These are phyloP conservation scores for Hippopotamus amphibius DNA, from an alignment of 2,113 vertebrate genomes.

Conservation along the genomic window DNA sequence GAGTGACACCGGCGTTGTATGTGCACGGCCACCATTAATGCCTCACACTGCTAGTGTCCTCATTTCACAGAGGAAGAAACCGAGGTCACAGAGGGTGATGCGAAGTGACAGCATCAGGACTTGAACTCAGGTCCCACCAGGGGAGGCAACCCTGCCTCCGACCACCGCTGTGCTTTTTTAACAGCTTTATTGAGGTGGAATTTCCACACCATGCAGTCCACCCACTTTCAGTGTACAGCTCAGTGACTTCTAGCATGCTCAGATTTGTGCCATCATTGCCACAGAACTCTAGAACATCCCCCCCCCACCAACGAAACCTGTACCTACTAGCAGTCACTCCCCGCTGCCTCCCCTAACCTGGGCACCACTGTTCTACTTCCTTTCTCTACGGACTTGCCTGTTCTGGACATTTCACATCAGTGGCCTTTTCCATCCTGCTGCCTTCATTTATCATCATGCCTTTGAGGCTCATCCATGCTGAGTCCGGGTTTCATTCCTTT, in stretches of 20 bases:
- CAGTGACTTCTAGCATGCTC: background rate
- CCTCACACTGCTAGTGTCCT: rapidly evolving
- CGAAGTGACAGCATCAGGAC: background rate
- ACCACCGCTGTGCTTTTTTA: background rate
- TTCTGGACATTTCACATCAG: rapidly evolving
- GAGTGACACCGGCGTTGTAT: background rate
- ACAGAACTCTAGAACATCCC: too few species aligned
- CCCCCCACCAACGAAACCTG: background rate
- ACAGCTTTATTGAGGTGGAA: background rate
- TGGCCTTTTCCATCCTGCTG: background rate
- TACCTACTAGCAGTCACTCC: background rate
- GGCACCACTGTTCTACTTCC: too few species aligned
- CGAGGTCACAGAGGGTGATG: background rate
- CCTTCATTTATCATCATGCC: too few species aligned
- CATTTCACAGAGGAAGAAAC: background rate
- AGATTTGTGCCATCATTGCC: too few species aligned
- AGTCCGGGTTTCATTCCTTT: background rate
- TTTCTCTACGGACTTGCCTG: rapidly evolving
- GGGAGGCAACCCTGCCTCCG: background rate
- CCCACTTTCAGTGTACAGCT: background rate
- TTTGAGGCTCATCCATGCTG: rapidly evolving
- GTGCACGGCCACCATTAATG: rapidly evolving
- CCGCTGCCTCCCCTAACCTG: rapidly evolving
- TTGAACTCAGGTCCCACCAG: background rate
- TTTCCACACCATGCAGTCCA: rapidly evolving